phyloP scores from a whole-genome alignment of 1,140 invertebrate genomes.

The Whitmania pigra region DNA sequence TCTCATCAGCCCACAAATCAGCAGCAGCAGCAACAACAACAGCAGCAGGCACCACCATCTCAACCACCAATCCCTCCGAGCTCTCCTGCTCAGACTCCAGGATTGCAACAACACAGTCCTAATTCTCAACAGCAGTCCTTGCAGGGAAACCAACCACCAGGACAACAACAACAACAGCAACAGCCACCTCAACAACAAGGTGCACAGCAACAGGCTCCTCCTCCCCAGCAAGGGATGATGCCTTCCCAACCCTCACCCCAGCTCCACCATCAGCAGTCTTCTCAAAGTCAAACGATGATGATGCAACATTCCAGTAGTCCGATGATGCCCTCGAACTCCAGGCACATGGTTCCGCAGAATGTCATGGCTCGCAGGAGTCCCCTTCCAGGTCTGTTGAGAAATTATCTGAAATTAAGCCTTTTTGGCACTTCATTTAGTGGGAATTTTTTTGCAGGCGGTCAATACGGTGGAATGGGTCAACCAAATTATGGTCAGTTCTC shows the following conservation, averaged over 20 bases:
- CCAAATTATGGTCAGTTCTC: slow-evolving; percentile 4
- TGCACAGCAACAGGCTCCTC: slow-evolving; percentile 8
- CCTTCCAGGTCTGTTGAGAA: neutral
- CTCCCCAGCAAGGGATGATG: neutral
- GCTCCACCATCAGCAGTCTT: neutral
- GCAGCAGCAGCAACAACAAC: neutral
- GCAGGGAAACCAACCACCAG: neutral
- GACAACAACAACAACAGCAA: slow-evolving; percentile 4
- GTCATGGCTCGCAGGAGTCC: neutral
- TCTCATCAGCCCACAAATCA: neutral
- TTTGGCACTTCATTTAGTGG: neutral
- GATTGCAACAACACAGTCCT: slow-evolving; percentile 4
- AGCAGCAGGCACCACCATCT: neutral
- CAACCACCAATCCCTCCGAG: neutral
- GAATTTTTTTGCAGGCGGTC: neutral
- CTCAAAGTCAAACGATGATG: slow-evolving; percentile 2
- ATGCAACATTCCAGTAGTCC: neutral
- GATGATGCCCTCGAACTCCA: neutral
- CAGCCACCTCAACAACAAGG: neutral
- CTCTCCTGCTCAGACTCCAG: neutral
- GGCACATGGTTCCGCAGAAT: neutral
- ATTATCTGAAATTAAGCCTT: neutral
- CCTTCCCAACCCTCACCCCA: neutral
- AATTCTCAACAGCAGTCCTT: neutral
- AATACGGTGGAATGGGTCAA: slow-evolving; percentile 8